These are phyloP conservation scores for Ormyrus pomaceus DNA, from an alignment of 2,888 invertebrate species.

Conservation along the genomic window DNA sequence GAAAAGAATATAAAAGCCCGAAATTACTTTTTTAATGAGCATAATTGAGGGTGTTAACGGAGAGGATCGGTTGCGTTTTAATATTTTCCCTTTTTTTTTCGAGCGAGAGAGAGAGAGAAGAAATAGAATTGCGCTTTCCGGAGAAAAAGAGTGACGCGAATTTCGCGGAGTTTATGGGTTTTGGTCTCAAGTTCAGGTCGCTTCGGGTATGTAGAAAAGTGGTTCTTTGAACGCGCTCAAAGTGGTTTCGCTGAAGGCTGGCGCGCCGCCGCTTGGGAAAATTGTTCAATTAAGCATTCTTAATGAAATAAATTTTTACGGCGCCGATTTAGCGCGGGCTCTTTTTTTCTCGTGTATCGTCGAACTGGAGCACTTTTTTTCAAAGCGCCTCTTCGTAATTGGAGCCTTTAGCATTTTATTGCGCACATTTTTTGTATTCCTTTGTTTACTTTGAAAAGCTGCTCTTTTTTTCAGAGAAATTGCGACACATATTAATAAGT, in stretches of 20 bases:
- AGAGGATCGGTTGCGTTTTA: slow-evolving; percentile 23
- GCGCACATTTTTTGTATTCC: no score
- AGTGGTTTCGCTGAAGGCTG: neutral
- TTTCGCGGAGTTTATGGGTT: neutral
- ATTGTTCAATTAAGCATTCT: neutral
- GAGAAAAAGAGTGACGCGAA: neutral
- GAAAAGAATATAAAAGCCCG: neutral
- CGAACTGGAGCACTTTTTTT: no score
- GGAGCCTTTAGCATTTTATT: no score
- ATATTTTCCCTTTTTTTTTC: slow-evolving; percentile 42
- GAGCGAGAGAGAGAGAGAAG: neutral
- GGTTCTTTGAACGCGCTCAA: slow-evolving; percentile 5
- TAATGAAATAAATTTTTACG: slow-evolving; percentile 4
- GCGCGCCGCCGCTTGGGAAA: neutral
- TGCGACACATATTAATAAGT: no score
- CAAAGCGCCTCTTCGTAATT: no score
- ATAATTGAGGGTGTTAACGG: slow-evolving; percentile 42
- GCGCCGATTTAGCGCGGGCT: no score
- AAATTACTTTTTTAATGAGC: slow-evolving; percentile 43
- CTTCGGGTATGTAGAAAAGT: neutral
- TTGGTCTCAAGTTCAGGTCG: slow-evolving; percentile 13
- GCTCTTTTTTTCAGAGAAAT: no score
- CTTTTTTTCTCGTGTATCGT: no score
- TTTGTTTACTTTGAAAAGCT: no score
- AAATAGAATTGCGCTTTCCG: neutral